Conservation (phyloP, 2,888 invertebrate species). For the Sisyra terminalis region DNA sequence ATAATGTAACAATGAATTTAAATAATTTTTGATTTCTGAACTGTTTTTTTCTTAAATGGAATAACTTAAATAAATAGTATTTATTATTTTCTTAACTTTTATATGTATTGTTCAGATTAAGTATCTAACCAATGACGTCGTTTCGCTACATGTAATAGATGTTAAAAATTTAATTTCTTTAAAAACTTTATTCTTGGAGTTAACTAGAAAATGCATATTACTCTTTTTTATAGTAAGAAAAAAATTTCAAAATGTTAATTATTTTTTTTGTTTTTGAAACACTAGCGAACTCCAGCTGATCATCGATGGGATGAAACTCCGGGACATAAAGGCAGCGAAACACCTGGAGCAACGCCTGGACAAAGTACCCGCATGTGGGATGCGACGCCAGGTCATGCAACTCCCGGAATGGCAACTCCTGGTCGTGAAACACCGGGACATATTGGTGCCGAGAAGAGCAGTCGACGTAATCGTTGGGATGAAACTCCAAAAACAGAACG, state of each 20-base stretch:
- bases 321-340: slow-evolving; percentile 62
- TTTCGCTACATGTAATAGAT: too few species aligned
- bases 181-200: too few species aligned
- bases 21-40: too few species aligned
- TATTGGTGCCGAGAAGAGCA: slow-evolving; percentile 38
- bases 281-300: slow-evolving; percentile 56
- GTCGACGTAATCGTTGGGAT: slow-evolving; percentile 94
- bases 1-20: too few species aligned
- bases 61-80: too few species aligned
- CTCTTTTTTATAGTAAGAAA: slow-evolving; percentile 7
- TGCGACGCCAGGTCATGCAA: slow-evolving; percentile 86
- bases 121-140: too few species aligned
- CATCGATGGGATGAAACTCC: slow-evolving; percentile 93
- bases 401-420: slow-evolving; percentile 71
- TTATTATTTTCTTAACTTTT: too few species aligned
- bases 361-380: slow-evolving; percentile 89
- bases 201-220: too few species aligned
- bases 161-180: too few species aligned
- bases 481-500: slow-evolving; percentile 97
- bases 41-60: too few species aligned
- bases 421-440: slow-evolving; percentile 71
- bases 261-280: too few species aligned
- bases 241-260: slow-evolving; percentile 1
- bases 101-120: too few species aligned
- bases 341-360: slow-evolving; percentile 85